These are phyloP conservation scores for Phenganax stokvisi DNA, from an alignment of 92 coral and sea anemone genomes.

Conservation along the genomic window DNA sequence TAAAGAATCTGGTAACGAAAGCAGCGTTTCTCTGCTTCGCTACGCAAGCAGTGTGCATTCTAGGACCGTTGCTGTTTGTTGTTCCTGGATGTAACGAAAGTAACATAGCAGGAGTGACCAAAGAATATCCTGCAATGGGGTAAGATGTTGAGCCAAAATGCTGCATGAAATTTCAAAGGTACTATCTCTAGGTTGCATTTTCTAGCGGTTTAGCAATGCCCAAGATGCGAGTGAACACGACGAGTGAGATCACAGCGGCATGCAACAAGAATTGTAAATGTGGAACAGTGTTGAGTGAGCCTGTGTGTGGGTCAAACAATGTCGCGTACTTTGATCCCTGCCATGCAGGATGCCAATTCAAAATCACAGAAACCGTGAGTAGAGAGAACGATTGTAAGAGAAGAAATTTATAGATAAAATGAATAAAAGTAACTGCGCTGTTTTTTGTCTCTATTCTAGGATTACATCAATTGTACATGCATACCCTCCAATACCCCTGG, in stretches of 20 bases:
- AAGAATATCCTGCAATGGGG: conserved; percentile 29
- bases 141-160: background rate
- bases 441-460: conserved; percentile 17
- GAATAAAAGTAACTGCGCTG: background rate
- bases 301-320: conserved; percentile 52
- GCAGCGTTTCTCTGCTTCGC: conserved; percentile 49
- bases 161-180: background rate
- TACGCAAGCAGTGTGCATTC: conserved; percentile 37
- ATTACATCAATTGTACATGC: conserved; percentile 49
- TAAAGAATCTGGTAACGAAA: conserved; percentile 40
- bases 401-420: background rate
- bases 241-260: conserved; percentile 39
- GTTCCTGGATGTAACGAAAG: conserved; percentile 55
- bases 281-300: conserved; percentile 37
- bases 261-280: conserved; percentile 50
- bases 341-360: conserved; percentile 52
- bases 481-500: conserved; percentile 36
- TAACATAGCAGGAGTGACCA: conserved; percentile 54
- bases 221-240: conserved; percentile 2
- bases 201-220: background rate
- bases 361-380: conserved; percentile 31
- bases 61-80: conserved; percentile 44
- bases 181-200: background rate
- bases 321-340: conserved; percentile 53
- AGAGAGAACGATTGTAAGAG: background rate